phyloP scores from a whole-genome alignment of 2,113 vertebrate genomes.

The Pongo abelii region DNA sequence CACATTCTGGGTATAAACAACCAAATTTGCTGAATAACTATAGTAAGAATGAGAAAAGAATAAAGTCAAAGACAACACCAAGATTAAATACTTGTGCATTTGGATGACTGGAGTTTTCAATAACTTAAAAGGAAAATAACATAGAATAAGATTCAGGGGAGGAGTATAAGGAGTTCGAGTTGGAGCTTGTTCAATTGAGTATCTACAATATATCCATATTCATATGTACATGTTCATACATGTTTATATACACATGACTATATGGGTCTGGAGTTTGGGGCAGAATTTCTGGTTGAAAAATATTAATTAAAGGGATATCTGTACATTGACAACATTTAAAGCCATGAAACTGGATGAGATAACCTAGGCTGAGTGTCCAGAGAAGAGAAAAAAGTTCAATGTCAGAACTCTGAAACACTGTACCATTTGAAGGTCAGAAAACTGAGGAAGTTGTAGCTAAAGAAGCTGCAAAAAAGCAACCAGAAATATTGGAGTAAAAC shows the following conservation, averaged over 20 bases:
- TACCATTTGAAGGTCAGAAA: background rate
- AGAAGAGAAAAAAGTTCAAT: background rate
- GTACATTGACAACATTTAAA: background rate
- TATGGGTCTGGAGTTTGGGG: background rate
- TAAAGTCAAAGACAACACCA: background rate
- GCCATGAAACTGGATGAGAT: background rate
- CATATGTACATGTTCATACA: too few relatives aligned
- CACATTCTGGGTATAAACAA: background rate
- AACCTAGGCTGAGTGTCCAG: background rate
- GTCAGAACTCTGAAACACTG: background rate
- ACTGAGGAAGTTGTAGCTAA: background rate
- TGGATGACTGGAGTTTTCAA: background rate
- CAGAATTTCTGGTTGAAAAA: background rate
- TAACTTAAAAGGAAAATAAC: background rate
- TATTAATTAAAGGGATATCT: background rate
- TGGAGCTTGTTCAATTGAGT: background rate
- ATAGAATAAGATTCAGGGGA: background rate
- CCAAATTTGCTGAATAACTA: background rate
- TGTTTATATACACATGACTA: background rate
- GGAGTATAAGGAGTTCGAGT: background rate
- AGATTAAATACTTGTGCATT: background rate
- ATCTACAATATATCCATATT: too few relatives aligned
- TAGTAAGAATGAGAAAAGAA: background rate
- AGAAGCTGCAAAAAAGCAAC: background rate
- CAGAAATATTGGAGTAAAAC: background rate